These are phyloP conservation scores for Drosophila pseudotakahashii DNA, from an alignment of 2,888 invertebrate genomes.

Conservation along the genomic window DNA sequence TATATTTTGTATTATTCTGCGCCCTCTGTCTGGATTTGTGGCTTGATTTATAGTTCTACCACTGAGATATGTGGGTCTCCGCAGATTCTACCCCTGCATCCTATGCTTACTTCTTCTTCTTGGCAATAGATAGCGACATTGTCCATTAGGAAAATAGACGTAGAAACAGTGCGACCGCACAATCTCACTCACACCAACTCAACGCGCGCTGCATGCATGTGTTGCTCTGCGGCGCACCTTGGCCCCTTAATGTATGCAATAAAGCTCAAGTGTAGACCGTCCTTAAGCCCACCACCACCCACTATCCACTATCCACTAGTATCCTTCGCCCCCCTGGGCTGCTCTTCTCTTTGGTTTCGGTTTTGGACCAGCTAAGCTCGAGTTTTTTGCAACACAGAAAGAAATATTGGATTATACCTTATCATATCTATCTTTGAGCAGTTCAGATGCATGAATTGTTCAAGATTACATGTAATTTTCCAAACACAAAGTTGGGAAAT, in stretches of 20 bases:
- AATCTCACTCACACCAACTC: conserved; percentile 21
- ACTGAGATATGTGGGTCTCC: conserved; percentile 24
- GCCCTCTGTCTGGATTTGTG: conserved; percentile 34
- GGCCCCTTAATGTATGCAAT: conserved; percentile 79
- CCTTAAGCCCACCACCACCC: conserved; percentile 46
- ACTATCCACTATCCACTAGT: neutral
- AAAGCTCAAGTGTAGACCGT: conserved; percentile 73
- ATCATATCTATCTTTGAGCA: too few relatives aligned
- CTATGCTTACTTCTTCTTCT: conserved; percentile 5
- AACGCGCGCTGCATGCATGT: conserved; percentile 24
- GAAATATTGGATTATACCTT: neutral
- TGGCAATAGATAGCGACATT: conserved; percentile 59
- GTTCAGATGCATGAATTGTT: too few relatives aligned
- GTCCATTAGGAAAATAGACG: conserved; percentile 72
- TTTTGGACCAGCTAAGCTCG: conserved; percentile 35
- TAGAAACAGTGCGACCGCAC: conserved; percentile 23
- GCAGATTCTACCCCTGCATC: neutral
- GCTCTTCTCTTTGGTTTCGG: conserved; percentile 41
- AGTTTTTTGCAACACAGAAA: conserved; percentile 7
- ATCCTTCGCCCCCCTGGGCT: conserved; percentile 2
- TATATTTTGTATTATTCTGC: conserved; percentile 19
- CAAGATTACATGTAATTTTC: neutral
- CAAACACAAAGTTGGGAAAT: fast-evolving
- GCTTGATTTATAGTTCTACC: conserved; percentile 37
- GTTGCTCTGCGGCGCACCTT: conserved; percentile 70